phyloP scores from a whole-genome alignment of 2,113 vertebrate species.

The Tetrax tetrax region DNA sequence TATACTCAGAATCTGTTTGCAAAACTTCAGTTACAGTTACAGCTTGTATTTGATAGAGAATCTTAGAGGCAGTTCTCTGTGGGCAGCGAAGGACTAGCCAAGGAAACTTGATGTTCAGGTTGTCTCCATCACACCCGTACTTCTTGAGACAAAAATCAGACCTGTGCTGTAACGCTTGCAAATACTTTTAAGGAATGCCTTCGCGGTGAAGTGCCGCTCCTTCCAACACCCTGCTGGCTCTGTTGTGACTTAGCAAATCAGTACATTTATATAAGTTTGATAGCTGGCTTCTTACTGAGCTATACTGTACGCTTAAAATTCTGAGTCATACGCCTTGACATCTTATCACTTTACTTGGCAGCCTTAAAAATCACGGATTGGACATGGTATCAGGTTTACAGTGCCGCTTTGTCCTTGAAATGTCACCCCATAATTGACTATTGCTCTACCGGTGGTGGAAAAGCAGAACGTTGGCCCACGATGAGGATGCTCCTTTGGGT shows the following conservation, averaged over 20 bases:
- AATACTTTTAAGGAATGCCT: background rate
- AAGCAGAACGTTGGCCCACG: background rate
- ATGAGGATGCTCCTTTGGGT: background rate
- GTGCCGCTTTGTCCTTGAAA: constrained; percentile 14
- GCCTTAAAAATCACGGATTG: background rate
- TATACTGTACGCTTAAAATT: constrained; percentile 23
- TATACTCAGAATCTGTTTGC: background rate
- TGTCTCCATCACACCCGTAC: background rate
- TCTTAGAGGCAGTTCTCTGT: constrained; percentile 14
- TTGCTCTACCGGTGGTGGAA: background rate
- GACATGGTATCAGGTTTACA: background rate
- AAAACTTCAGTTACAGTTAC: background rate
- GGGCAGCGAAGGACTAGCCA: constrained; percentile 10
- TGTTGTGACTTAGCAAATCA: constrained; percentile 23
- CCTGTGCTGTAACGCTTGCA: background rate
- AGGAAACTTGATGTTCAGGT: constrained; percentile 25
- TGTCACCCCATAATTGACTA: fast-evolving
- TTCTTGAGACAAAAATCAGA: background rate
- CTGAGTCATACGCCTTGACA: constrained; percentile 58
- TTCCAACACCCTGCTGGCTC: constrained; percentile 13
- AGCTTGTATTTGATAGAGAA: background rate
- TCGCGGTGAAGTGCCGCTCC: background rate
- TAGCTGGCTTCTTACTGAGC: constrained; percentile 44
- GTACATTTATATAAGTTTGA: constrained; percentile 37
- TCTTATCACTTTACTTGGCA: constrained; percentile 47